Evolutionary conservation across 2,797 vertebrate genomes (phyloP).

Genomic region (Lemur catta): DNA sequence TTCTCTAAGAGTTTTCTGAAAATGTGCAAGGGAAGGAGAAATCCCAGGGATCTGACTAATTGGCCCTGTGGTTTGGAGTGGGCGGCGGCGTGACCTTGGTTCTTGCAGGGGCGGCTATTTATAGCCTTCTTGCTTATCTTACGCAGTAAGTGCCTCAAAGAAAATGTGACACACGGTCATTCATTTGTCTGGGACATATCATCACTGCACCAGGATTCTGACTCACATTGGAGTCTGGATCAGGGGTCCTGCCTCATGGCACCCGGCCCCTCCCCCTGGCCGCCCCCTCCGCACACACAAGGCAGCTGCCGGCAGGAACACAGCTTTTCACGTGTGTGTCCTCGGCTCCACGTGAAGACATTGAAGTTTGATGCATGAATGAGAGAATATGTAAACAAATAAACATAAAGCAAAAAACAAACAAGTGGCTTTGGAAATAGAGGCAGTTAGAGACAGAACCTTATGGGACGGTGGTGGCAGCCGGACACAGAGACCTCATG

Average conservation of each 20-base stretch:
- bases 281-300: background rate
- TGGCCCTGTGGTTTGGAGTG: background rate
- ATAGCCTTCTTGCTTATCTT: constrained; percentile 33
- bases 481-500: accelerated
- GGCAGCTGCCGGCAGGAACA: background rate
- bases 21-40: background rate
- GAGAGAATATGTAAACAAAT: background rate
- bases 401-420: background rate
- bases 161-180: background rate
- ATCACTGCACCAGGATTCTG: background rate
- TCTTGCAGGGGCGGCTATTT: constrained; percentile 4
- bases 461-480: accelerated
- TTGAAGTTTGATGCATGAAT: background rate
- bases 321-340: accelerated
- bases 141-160: background rate
- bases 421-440: accelerated
- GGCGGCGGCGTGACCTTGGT: background rate
- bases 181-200: background rate
- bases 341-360: background rate
- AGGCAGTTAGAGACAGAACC: background rate
- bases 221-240: background rate
- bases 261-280: no score
- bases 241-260: background rate
- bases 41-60: background rate
- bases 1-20: background rate